Conservation (phyloP, 2,888 invertebrate genomes). For the Mesoligia furuncula region DNA sequence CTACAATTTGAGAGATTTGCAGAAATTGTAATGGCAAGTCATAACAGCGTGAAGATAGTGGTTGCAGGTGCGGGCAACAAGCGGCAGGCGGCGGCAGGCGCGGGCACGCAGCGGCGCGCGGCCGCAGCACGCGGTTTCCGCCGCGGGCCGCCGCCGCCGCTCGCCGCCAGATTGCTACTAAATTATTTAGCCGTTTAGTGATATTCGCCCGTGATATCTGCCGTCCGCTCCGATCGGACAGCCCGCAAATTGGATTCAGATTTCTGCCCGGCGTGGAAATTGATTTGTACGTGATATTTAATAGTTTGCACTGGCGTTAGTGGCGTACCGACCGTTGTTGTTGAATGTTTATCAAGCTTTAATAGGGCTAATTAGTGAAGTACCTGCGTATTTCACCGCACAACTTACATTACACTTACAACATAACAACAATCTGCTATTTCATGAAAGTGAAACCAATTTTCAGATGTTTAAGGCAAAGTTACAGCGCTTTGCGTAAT, state of each 20-base stretch:
- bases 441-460: conserved; percentile 17
- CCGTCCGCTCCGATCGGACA: conserved; percentile 86
- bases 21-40: conserved; percentile 35
- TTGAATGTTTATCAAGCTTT: conserved; percentile 56
- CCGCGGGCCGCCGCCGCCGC: conserved; percentile 72
- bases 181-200: conserved; percentile 90
- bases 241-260: conserved; percentile 90
- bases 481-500: conserved; percentile 61
- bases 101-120: conserved; percentile 51
- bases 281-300: conserved; percentile 89
- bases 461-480: conserved; percentile 35
- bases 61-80: conserved; percentile 45
- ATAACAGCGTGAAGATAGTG: conserved; percentile 52
- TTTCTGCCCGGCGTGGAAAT: conserved; percentile 87
- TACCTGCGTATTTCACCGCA: conserved; percentile 23
- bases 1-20: conserved; percentile 13
- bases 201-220: conserved; percentile 88
- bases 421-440: conserved; percentile 20
- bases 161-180: conserved; percentile 85
- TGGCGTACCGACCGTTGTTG: conserved; percentile 51
- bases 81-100: conserved; percentile 56
- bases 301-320: conserved; percentile 75
- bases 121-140: conserved; percentile 72
- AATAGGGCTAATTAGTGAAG: conserved; percentile 59
- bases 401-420: conserved; percentile 1